Percentiles rank a stretch among this genome's conserved stretches.
Evolutionary conservation across 2,797 vertebrate species (phyloP).

Genomic region (Danio jaintianensis): DNA sequence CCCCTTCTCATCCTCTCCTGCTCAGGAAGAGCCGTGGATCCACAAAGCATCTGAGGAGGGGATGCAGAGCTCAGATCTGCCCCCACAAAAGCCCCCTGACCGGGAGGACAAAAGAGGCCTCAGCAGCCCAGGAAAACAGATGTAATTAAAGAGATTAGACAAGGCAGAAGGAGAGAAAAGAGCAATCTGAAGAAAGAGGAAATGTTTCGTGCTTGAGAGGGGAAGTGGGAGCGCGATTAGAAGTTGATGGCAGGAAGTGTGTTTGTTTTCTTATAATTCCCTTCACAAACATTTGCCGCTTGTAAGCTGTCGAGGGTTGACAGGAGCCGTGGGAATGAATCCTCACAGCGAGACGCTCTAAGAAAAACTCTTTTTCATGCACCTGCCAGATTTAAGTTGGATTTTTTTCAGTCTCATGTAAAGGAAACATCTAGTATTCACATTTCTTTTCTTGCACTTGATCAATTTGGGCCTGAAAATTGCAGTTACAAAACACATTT

Average conservation of each 20-base stretch:
- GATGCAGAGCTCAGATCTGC: constrained; percentile 41
- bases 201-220: constrained; percentile 35
- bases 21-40: constrained; percentile 71
- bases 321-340: constrained; percentile 19
- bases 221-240: constrained; percentile 39
- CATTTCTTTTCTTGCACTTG: too few species aligned
- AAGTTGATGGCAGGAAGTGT: constrained; percentile 39
- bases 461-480: too few species aligned
- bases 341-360: too few species aligned
- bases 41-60: constrained; percentile 53
- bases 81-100: constrained; percentile 71
- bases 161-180: constrained; percentile 55
- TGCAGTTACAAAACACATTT: too few species aligned
- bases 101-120: constrained; percentile 79
- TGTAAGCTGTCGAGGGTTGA: constrained; percentile 11
- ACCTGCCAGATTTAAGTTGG: too few species aligned
- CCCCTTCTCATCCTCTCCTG: constrained; percentile 81
- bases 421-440: too few species aligned
- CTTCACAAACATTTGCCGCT: constrained; percentile 33
- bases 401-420: too few species aligned
- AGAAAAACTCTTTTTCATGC: too few species aligned
- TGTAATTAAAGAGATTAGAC: constrained; percentile 82
- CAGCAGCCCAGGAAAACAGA: constrained; percentile 74
- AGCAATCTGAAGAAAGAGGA: constrained; percentile 49
- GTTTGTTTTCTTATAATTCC: constrained; percentile 42